Conservation (phyloP, 2,113 vertebrate species). For the Orthonyx spaldingii region DNA sequence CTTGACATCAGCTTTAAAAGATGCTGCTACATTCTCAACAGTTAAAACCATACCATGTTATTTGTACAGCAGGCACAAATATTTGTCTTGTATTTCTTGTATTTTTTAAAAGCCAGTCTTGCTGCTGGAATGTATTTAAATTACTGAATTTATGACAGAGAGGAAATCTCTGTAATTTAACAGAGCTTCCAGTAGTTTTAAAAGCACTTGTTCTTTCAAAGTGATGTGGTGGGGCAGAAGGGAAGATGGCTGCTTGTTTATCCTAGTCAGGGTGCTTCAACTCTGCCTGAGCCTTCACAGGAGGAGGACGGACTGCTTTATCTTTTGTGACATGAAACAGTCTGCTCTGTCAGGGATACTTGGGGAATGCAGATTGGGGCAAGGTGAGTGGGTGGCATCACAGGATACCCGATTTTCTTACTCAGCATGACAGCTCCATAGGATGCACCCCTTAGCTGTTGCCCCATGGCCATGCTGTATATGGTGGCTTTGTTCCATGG, state of each 20-base stretch:
- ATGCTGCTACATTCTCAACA: not conserved
- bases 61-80: slow-evolving; percentile 2
- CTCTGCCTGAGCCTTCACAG: not conserved
- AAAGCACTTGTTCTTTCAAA: not conserved
- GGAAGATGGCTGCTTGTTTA: not conserved
- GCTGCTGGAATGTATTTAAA: not conserved
- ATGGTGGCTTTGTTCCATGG: rapidly evolving
- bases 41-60: not conserved
- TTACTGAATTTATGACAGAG: not conserved
- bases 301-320: not conserved
- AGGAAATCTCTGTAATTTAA: not conserved
- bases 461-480: not conserved
- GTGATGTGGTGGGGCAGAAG: not conserved
- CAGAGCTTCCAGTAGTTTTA: not conserved
- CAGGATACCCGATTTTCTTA: rapidly evolving
- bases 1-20: not conserved
- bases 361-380: not conserved
- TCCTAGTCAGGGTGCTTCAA: not conserved
- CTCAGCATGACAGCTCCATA: not conserved
- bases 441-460: not conserved
- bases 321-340: not conserved
- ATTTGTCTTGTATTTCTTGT: not conserved
- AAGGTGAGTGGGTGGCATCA: not conserved
- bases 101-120: not conserved
- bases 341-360: not conserved